Conservation (phyloP, 2,888 invertebrate species). For the Thereva unica region DNA sequence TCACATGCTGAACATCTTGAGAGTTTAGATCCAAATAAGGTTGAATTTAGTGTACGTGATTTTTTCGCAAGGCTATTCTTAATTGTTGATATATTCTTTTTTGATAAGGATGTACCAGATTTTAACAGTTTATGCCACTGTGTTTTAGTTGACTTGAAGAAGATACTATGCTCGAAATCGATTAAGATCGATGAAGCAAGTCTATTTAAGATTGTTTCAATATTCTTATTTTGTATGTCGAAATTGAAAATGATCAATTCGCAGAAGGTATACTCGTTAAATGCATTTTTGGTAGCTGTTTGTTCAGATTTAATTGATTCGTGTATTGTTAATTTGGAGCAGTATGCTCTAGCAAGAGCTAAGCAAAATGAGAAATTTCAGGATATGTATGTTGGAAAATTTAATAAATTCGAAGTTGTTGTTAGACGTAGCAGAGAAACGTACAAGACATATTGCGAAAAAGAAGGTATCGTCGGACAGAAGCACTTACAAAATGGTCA, state of each 20-base stretch:
- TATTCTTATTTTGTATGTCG: constrained; percentile 78
- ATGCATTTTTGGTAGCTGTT: constrained; percentile 83
- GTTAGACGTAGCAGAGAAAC: constrained; percentile 56
- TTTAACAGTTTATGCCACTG: constrained; percentile 70
- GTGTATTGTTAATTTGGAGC: constrained; percentile 59
- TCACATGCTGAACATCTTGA: constrained; percentile 69
- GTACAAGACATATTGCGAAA: constrained; percentile 45
- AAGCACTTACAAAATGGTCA: constrained; percentile 6
- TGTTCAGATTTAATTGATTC: constrained; percentile 64
- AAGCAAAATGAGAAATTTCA: constrained; percentile 55
- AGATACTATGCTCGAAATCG: constrained; percentile 69
- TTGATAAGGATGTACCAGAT: constrained; percentile 64
- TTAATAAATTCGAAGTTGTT: constrained; percentile 53
- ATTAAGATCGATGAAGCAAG: constrained; percentile 65
- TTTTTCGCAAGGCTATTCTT: constrained; percentile 61
- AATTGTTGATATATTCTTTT: constrained; percentile 60
- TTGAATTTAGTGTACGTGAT: constrained; percentile 58
- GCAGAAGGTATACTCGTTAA: constrained; percentile 78
- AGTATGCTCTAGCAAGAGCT: constrained; percentile 52
- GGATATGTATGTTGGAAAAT: constrained; percentile 50
- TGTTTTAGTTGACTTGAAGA: constrained; percentile 73
- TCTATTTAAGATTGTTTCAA: constrained; percentile 80
- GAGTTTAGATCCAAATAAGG: constrained; percentile 57
- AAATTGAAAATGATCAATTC: constrained; percentile 75
- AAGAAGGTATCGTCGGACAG: not conserved